Evolutionary conservation across 2,113 vertebrate genomes (phyloP), one percentile per base, ranked within the genome.

Genomic region (Ancistrus triradiatus): DNA sequence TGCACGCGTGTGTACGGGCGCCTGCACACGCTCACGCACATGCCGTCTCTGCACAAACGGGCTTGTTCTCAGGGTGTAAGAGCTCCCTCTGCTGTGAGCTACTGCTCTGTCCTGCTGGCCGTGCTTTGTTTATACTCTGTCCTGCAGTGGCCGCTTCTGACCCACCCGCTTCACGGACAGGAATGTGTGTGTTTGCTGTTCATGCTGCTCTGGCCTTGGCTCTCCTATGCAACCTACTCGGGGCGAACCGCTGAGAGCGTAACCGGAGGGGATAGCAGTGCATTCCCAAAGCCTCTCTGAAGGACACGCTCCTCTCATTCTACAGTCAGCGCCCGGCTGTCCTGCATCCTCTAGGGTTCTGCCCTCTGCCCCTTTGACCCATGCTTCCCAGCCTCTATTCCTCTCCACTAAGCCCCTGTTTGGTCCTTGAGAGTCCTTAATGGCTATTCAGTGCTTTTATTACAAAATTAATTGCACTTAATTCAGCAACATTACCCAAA

Each of bases 401-500:
- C 52, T 14, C 10, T n/a, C 18, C 18, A 44, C 33, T 11, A 10
- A 22, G 10, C 49, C 70, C 80, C 35, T 38, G n/a, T 78, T 82
- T 84, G 79, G 76, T 86, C 88, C 84, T 84, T 87, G 82, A 77
- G 74, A 79, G 80, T 86, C 84, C 87, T 89, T 88, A 91, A 88
- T 83, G 89, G 83, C 81, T 77, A 80, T 91, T 83, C 75, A 81
- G 77, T 83, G 84, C 85, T 84, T 91, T 92, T 89, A 92, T 92
- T 89, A 84, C 88, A 84, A 85, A 87, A 90, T 91, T 93, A 93
- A 93, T 91, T 92, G 87, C 80, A 80, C 81, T 90, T 92, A 91
- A 92, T 91, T 86, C 85, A 84, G 86, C 85, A 83, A 84, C 85
- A 84, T 91, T 87, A 87, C 81, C 81, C 68, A 51, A 85, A 87